These are phyloP conservation scores for Siderastrea radians DNA, from an alignment of 92 coral and sea anemone genomes.

Conservation along the genomic window DNA sequence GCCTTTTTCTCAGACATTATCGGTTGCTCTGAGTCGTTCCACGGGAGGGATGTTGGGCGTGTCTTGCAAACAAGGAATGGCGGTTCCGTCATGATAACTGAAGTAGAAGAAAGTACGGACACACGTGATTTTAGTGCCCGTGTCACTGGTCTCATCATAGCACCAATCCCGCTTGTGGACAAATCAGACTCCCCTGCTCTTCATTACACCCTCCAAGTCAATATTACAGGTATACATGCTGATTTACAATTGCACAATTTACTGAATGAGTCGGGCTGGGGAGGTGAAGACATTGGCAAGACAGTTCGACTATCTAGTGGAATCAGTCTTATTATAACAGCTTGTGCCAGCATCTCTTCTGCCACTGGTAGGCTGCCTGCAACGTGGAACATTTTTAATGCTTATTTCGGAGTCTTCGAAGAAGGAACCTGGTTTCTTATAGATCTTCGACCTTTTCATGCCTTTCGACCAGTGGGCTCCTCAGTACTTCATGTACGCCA, in stretches of 20 bases:
- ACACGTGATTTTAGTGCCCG: conserved; percentile 57
- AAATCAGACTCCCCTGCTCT: conserved; percentile 61
- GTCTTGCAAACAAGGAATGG: conserved; percentile 81
- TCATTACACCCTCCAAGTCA: conserved; percentile 25
- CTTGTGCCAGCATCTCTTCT: conserved; percentile 54
- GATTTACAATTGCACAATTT: conserved; percentile 13
- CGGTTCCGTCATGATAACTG: conserved; percentile 83
- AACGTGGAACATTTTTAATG: conserved; percentile 32
- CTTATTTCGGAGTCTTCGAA: conserved; percentile 53
- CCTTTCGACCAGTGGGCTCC: conserved; percentile 31
- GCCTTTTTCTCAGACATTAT: conserved; percentile 50
- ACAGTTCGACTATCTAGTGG: conserved; percentile 82
- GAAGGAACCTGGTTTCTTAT: conserved; percentile 80
- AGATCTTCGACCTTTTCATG: conserved; percentile 80
- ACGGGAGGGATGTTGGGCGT: conserved; percentile 69
- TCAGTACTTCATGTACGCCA: conserved; percentile 32
- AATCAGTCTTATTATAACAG: conserved; percentile 67
- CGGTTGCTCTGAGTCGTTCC: conserved; percentile 69
- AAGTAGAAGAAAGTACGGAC: conserved; percentile 31
- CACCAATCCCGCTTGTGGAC: conserved; percentile 58
- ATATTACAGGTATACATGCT: conserved; percentile 20
- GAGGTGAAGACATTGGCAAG: conserved; percentile 81
- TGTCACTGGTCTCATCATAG: conserved; percentile 60
- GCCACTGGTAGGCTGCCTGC: conserved; percentile 61
- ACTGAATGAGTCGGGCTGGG: conserved; percentile 64